A percentile compares a stretch with the other conserved stretches of the same genome.
These are phyloP conservation scores for Sialis fuliginosa DNA, from an alignment of 2,888 invertebrate genomes.

Conservation along the genomic window DNA sequence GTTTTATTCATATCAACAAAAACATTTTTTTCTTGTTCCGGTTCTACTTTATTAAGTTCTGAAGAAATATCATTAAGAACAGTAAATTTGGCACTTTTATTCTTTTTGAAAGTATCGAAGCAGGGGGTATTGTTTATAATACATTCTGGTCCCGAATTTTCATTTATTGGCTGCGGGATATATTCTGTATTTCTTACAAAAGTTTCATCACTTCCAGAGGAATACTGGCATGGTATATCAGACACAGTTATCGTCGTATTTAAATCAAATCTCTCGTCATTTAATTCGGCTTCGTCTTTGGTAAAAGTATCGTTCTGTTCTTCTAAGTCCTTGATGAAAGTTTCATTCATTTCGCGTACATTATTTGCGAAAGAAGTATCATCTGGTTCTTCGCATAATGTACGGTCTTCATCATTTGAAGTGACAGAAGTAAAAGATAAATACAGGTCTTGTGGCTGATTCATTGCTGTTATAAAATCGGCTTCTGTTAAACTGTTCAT, in stretches of 20 bases:
- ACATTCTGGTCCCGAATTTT: constrained; percentile 1
- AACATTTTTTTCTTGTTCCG: no score
- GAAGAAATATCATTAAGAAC: neutral
- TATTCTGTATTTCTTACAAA: neutral
- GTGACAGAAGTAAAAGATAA: constrained; percentile 2
- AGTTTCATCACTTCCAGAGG: neutral
- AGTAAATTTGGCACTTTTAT: neutral
- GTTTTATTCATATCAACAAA: no score
- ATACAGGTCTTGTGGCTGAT: constrained; percentile 5
- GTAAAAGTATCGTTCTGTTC: neutral
- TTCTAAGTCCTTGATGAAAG: neutral
- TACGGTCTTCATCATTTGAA: constrained; percentile 2
- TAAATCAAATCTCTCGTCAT: neutral
- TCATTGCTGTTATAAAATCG: constrained; percentile 5
- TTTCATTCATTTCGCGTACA: neutral
- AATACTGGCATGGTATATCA: neutral
- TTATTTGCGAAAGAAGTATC: neutral
- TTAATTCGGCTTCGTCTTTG: neutral
- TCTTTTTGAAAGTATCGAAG: constrained; percentile 1
- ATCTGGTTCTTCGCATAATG: neutral
- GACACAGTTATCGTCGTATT: neutral
- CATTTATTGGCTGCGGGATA: neutral
- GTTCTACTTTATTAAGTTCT: neutral
- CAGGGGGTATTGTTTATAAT: neutral
- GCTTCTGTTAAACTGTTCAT: constrained; percentile 25